Percentiles rank a stretch among this genome's conserved stretches.
Conservation (phyloP, 2,888 invertebrate species). For the Trachelus tabidus region DNA sequence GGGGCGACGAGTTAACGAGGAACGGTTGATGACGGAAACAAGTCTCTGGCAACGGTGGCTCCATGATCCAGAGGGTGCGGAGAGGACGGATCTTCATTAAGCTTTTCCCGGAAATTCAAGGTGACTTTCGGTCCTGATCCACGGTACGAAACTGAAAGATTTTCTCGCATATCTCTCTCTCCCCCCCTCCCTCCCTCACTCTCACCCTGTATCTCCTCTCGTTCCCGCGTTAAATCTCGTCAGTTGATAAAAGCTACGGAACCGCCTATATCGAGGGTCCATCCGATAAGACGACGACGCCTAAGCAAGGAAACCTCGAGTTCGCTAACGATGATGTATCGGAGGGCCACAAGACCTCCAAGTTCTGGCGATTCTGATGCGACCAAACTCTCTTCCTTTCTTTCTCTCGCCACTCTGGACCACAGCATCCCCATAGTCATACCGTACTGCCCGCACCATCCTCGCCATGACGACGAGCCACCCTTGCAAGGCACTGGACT, state of each 20-base stretch:
- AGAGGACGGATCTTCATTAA: slow-evolving; percentile 19
- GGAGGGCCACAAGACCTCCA: slow-evolving; percentile 37
- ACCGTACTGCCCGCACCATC: not conserved
- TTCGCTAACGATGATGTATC: slow-evolving; percentile 53
- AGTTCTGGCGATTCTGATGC: slow-evolving; percentile 42
- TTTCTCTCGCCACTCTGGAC: not conserved
- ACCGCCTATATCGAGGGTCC: not conserved
- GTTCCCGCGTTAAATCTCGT: not conserved
- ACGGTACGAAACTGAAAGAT: not conserved
- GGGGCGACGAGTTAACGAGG: slow-evolving; percentile 2
- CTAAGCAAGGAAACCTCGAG: slow-evolving; percentile 44
- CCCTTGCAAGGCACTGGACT: not conserved
- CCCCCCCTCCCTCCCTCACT: too few relatives aligned
- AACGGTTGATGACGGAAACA: slow-evolving; percentile 9
- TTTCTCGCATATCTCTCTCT: not conserved
- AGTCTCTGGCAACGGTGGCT: not conserved
- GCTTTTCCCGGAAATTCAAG: slow-evolving; percentile 13
- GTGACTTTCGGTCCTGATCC: not conserved
- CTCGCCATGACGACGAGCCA: not conserved
- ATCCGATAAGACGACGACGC: slow-evolving; percentile 28
- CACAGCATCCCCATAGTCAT: not conserved
- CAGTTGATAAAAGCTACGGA: not conserved
- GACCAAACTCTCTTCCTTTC: not conserved
- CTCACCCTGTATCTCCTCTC: not conserved
- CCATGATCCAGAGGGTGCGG: not conserved